Evolutionary conservation across 2,113 vertebrate genomes (phyloP).

Genomic region (Hippocampus guttulatus): DNA sequence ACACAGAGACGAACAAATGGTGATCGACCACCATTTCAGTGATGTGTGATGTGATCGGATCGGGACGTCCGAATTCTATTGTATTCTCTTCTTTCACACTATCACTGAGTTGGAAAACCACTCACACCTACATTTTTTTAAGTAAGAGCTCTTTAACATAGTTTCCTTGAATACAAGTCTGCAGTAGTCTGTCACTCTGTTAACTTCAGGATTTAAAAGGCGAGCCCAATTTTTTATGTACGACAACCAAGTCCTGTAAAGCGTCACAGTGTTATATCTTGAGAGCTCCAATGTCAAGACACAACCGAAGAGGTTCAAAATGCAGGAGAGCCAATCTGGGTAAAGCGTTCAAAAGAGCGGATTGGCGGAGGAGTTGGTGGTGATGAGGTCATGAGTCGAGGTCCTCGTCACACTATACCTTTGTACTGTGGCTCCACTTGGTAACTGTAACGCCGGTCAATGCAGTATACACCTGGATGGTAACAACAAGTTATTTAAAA

Average conservation of each 20-base stretch:
- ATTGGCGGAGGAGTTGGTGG: slow-evolving; percentile 10
- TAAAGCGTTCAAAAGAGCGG: neutral
- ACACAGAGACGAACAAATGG: no score
- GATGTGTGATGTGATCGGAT: no score
- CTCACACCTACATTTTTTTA: no score
- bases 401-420: slow-evolving; percentile 75
- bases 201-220: no score
- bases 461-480: slow-evolving; percentile 78
- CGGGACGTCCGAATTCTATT: no score
- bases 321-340: slow-evolving; percentile 8
- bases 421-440: slow-evolving; percentile 85
- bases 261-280: neutral
- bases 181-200: no score
- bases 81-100: no score
- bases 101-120: no score
- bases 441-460: slow-evolving; percentile 86
- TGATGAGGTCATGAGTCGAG: slow-evolving; percentile 4
- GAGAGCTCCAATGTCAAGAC: neutral
- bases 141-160: no score
- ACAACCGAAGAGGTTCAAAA: slow-evolving; percentile 6
- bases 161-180: no score
- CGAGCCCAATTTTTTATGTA: no score
- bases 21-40: no score
- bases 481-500: neutral
- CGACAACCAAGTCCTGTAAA: neutral